These are phyloP conservation scores for Hipparchia semele DNA, from an alignment of 2,888 invertebrate species.

Conservation along the genomic window DNA sequence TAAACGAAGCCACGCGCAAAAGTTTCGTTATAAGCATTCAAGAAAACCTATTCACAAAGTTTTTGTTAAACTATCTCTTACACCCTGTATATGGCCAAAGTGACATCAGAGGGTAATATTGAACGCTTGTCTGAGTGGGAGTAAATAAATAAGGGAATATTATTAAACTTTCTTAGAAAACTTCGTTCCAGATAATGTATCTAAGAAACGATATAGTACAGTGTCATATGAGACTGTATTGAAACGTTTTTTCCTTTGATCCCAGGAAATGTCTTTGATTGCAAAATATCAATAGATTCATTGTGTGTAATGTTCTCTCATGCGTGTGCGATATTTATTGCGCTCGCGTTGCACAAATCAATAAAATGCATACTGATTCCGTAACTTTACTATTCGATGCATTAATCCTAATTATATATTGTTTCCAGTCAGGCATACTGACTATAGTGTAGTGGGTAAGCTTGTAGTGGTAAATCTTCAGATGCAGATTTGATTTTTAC, in stretches of 20 bases:
- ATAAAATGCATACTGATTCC: constrained; percentile 1
- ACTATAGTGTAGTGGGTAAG: too few relatives aligned
- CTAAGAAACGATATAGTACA: not conserved
- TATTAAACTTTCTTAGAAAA: constrained; percentile 1
- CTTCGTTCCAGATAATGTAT: not conserved
- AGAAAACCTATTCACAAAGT: too few relatives aligned
- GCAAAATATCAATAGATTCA: constrained; percentile 9
- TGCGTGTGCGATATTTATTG: not conserved
- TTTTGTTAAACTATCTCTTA: too few relatives aligned
- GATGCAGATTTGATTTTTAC: too few relatives aligned
- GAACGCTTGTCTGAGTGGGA: not conserved
- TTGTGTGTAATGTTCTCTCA: not conserved
- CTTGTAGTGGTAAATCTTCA: too few relatives aligned
- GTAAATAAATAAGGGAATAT: not conserved
- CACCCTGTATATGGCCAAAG: too few relatives aligned
- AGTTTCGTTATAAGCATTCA: too few relatives aligned
- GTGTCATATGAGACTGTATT: not conserved
- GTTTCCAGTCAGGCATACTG: not conserved
- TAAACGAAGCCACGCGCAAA: too few relatives aligned
- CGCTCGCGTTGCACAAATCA: not conserved
- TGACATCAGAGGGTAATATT: too few relatives aligned
- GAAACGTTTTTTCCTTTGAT: constrained; percentile 14
- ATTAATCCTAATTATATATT: not conserved
- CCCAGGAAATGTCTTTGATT: constrained; percentile 8
- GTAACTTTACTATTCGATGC: not conserved